A percentile compares a stretch with the other conserved stretches of the same genome.
Conservation (phyloP, 2,797 vertebrate genomes). For the Chanos chanos region DNA sequence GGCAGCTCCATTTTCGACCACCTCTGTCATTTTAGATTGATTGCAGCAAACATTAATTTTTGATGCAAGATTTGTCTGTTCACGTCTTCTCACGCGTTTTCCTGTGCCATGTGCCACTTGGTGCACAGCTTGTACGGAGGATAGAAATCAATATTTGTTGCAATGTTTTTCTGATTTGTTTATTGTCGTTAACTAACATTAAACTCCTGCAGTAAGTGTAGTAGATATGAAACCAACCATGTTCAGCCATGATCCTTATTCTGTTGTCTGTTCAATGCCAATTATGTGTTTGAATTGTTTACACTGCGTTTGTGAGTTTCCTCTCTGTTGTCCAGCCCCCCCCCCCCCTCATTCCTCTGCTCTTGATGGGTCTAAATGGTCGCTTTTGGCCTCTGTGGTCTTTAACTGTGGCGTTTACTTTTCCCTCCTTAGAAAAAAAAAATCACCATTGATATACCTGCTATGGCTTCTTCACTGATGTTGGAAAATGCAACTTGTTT, state of each 20-base stretch:
- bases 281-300: constrained; percentile 65
- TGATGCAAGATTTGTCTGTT: not conserved
- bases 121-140: too few species aligned
- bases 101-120: too few species aligned
- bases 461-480: constrained; percentile 72
- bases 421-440: constrained; percentile 58
- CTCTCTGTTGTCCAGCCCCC: not conserved
- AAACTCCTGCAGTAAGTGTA: not conserved
- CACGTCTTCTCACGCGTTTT: too few species aligned
- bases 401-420: constrained; percentile 66
- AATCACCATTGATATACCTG: constrained; percentile 68
- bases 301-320: constrained; percentile 57
- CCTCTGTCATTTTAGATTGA: too few species aligned
- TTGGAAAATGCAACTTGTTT: constrained; percentile 73
- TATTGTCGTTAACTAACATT: not conserved
- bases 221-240: constrained; percentile 52
- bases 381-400: constrained; percentile 69
- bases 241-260: constrained; percentile 48
- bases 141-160: too few species aligned
- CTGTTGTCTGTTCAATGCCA: constrained; percentile 56
- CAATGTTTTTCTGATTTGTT: not conserved
- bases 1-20: too few species aligned
- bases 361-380: constrained; percentile 65
- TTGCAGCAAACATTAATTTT: too few species aligned
- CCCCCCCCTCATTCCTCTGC: constrained; percentile 61